Base-by-base conservation (phyloP, 53 echinoderm and acorn worm species). In the Zoroaster sp. region DNA sequence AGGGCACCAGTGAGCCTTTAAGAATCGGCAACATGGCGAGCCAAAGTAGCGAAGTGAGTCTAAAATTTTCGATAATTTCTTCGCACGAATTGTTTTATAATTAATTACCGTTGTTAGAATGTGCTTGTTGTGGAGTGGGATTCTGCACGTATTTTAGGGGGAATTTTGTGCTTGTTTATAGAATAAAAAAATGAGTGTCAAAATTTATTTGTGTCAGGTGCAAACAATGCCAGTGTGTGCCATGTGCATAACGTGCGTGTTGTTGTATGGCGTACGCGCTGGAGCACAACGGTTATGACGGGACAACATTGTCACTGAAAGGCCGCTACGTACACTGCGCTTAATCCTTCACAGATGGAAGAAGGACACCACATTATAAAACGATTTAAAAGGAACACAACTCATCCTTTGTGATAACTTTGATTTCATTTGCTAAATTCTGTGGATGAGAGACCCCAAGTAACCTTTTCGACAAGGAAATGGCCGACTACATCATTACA, bases 11-110 rank as follows among this genome's bases (percentile, higher is more conserved):
- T 40, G 66, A 67, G 43, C 35, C n/a, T 25, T 15, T 23, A 4
- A 81, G 68, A 81, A 55, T 31, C 81, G 55, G 39, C 80, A 80
- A 80, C 81, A 81, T 81, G 81, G 81, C 81, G 41, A 81, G 81
- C 68, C 67, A 67, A 81, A 67, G 41, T 31, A 65, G 66, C 41
- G 81, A 81, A n/a, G 81, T 81, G 66, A 81, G 23, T 59, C 23
- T 59, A 59, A 59, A 66, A 41, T 41, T 28, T 18, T 21, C 0
- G 67, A 66, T 66, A 65, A 40, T 67, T 33, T 81, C 42, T 21
- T 32, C 30, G 4, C 11, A 14, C 10, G 28, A 38, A 55, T 30
- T 1, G 75, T 32, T 75, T 46, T 75, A 4, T 75, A 5, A 10
- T 18, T 40, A 32, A 46, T 46, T 20, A 28, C 15, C 4, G 15